Evolutionary conservation across 2,113 vertebrate genomes (phyloP).

Genomic region (Balaeniceps rex): DNA sequence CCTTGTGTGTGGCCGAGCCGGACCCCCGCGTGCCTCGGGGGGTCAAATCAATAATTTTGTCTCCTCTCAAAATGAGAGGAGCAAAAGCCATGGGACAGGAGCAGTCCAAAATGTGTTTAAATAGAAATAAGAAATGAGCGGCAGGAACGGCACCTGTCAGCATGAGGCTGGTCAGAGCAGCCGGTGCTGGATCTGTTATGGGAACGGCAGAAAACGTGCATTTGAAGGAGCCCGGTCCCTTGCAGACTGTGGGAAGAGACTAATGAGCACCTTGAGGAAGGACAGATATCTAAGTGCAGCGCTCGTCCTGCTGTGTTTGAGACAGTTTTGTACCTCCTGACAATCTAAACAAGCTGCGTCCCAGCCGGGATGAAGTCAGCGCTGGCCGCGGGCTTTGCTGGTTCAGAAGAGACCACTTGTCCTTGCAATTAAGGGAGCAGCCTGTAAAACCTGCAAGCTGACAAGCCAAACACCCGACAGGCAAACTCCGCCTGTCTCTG

Average conservation of each 20-base stretch:
- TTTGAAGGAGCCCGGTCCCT: not conserved
- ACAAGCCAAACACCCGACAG: not conserved
- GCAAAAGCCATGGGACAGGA: not conserved
- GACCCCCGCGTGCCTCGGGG: not conserved
- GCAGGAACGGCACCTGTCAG: fast-evolving
- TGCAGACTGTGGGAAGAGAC: not conserved
- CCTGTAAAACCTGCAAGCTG: not conserved
- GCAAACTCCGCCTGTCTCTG: not conserved
- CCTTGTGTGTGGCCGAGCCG: fast-evolving
- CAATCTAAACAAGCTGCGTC: not conserved
- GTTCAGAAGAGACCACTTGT: not conserved
- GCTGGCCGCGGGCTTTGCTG: not conserved
- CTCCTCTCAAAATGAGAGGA: not conserved
- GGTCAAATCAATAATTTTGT: not conserved
- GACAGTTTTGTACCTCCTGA: not conserved
- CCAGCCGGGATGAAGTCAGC: not conserved
- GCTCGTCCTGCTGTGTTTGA: not conserved
- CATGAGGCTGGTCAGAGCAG: not conserved
- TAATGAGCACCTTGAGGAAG: not conserved
- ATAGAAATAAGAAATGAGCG: not conserved
- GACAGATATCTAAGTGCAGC: not conserved
- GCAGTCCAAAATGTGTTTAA: not conserved
- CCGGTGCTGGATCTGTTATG: not conserved
- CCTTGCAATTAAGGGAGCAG: not conserved
- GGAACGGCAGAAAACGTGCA: not conserved